Conservation (phyloP, 2,113 vertebrate species). For the Mellivora capensis region DNA sequence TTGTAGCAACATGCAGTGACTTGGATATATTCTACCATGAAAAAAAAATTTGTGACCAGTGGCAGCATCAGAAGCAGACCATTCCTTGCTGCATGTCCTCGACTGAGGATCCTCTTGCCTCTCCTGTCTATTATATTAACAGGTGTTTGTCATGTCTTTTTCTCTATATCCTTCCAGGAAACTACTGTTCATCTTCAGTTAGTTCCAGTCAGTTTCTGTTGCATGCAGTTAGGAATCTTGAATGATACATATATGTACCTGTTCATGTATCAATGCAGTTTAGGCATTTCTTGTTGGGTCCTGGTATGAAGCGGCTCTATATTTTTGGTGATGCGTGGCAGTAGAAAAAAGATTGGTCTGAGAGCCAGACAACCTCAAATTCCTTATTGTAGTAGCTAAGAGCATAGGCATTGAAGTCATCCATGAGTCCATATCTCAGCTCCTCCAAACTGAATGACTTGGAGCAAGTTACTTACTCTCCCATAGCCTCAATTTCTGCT, state of each 20-base stretch:
- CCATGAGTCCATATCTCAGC: neutral
- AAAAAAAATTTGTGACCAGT: neutral
- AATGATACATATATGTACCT: neutral
- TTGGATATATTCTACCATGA: neutral
- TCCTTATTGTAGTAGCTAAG: neutral
- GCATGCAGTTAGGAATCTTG: neutral
- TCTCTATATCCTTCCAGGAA: neutral
- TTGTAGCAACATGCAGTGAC: fast-evolving
- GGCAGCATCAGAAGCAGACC: no score
- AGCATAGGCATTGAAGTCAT: neutral
- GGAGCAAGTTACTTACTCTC: neutral
- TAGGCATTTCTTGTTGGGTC: neutral
- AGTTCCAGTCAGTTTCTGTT: neutral
- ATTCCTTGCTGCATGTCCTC: neutral
- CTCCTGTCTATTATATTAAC: neutral
- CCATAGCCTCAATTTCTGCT: neutral
- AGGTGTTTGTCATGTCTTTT: neutral
- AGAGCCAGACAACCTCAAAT: neutral
- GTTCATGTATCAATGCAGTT: neutral
- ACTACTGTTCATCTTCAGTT: neutral
- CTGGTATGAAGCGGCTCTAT: neutral
- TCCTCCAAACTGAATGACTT: neutral
- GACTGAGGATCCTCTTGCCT: neutral
- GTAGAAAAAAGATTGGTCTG: neutral
- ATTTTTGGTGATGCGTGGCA: neutral